Base-by-base conservation (phyloP, 2,888 invertebrate genomes). In the Xestobium rufovillosum region DNA sequence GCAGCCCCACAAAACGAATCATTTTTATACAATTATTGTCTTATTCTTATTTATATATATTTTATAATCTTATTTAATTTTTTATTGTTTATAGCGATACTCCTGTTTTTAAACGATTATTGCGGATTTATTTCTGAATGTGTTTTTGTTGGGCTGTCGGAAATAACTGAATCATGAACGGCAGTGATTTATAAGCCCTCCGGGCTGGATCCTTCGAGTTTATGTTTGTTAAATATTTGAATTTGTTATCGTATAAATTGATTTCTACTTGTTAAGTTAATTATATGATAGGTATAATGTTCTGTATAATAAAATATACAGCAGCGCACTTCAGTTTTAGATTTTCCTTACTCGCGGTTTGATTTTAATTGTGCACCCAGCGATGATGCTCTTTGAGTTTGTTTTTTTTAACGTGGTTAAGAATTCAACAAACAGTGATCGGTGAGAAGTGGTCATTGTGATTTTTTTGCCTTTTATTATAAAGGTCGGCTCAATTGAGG, bases 291-390 rank as follows among this genome's bases (percentile, higher is more conserved):
- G 57, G 55, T 55, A 57, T 55, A 56, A 56, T 51, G 55, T 60
- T 58, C 59, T 61, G 60, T 62, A 61, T 60, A 62, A 59, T 57
- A 56, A 19, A 60, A 57, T 59, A 61, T 60, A 56, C 61, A 62
- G 61, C 53, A 56, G 59, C 60, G 52, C 60, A 59, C 51, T 57
- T 55, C 58, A 55, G 57, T 59, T 59, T 59, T 58, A 51, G 56
- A 58, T 56, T 56, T n/a, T n/a, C n/a, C n/a, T n/a, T n/a, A n/a
- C n/a, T n/a, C n/a, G n/a, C n/a, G n/a, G n/a, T n/a, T n/a, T n/a
- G n/a, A n/a, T n/a, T n/a, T n/a, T n/a, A n/a, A n/a, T n/a, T n/a
- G n/a, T n/a, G n/a, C n/a, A n/a, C n/a, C n/a, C n/a, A n/a, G n/a
- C n/a, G n/a, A n/a, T n/a, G n/a, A n/a, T n/a, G n/a, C n/a, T n/a